These are phyloP conservation scores for Poecilobothrus nobilitatus DNA, from an alignment of 2,888 invertebrate genomes.

Conservation along the genomic window DNA sequence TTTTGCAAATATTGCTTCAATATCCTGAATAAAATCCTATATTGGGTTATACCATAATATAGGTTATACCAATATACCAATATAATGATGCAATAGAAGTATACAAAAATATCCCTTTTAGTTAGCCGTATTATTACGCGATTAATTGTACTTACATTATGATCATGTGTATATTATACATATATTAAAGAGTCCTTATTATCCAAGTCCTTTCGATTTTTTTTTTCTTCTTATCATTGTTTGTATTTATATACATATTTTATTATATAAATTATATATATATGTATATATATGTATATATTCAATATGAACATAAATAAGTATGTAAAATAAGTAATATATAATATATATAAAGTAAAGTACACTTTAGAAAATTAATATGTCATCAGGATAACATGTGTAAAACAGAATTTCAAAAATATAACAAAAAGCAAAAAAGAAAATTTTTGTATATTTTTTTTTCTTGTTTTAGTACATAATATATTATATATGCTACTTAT, in stretches of 20 bases:
- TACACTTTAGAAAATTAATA: constrained; percentile 6
- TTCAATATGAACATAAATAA: too few species aligned
- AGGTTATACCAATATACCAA: too few species aligned
- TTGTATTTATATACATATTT: too few species aligned
- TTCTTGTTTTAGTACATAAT: not conserved
- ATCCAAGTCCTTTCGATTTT: not conserved
- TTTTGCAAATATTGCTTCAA: too few species aligned
- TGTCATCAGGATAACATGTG: constrained; percentile 6
- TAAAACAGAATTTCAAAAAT: not conserved
- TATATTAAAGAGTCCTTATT: not conserved
- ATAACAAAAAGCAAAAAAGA: too few species aligned
- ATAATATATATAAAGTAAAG: not conserved
- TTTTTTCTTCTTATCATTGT: too few species aligned
- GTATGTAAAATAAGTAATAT: not conserved
- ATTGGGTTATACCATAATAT: too few species aligned
- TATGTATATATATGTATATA: not conserved
- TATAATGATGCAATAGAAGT: too few species aligned
- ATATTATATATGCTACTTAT: too few species aligned
- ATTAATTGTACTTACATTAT: not conserved
- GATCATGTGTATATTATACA: not conserved
- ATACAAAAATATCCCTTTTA: too few species aligned
- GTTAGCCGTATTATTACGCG: too few species aligned
- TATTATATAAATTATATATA: not conserved
- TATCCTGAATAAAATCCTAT: too few species aligned
- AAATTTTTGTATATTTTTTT: not conserved